Conservation (phyloP, 2,113 vertebrate genomes). For the Taurulus bubalis region DNA sequence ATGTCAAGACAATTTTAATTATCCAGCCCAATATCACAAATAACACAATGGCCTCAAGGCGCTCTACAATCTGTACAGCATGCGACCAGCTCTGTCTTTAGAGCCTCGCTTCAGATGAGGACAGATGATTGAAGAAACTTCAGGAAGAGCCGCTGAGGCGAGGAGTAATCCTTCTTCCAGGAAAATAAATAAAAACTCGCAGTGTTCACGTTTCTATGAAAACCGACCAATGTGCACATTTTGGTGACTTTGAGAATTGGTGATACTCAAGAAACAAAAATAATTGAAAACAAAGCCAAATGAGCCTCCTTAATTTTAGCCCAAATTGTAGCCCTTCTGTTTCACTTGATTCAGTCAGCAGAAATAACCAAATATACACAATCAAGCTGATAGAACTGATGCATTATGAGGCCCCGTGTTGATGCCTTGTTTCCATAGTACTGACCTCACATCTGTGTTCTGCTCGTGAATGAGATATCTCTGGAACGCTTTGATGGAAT, state of each 20-base stretch:
- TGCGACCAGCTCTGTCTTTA: background rate
- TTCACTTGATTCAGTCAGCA: background rate
- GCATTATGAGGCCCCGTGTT: background rate
- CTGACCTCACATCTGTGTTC: too few relatives aligned
- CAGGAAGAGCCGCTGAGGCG: background rate
- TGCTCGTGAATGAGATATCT: background rate
- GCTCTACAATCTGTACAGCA: background rate
- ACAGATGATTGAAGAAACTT: background rate
- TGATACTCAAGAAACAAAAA: slow-evolving; percentile 8
- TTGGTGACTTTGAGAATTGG: background rate
- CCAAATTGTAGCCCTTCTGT: too few relatives aligned
- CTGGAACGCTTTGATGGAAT: background rate
- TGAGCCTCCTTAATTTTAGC: slow-evolving; percentile 4
- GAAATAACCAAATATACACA: background rate
- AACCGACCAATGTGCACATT: slow-evolving; percentile 3
- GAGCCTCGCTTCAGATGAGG: background rate
- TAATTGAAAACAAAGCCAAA: background rate
- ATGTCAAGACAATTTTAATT: background rate
- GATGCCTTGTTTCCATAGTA: background rate
- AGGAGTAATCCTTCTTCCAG: background rate
- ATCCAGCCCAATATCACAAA: background rate
- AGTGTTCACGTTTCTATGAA: background rate
- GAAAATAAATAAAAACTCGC: background rate
- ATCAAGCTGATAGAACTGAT: background rate
- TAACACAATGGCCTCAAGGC: background rate